Base-by-base conservation (phyloP, 2,888 invertebrate species). In the Eristalinus aeneus region DNA sequence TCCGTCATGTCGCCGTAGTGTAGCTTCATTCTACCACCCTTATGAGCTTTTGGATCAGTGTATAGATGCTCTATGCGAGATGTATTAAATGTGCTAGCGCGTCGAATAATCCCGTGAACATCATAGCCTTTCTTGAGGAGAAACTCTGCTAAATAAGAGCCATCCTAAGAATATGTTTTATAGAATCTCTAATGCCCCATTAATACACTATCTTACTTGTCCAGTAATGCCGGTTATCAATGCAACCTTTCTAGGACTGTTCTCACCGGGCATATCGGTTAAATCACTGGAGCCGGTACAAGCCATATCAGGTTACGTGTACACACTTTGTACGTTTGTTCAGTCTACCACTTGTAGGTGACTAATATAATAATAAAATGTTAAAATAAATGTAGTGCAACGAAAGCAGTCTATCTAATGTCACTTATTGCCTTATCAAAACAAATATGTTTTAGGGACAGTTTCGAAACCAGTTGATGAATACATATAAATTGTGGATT, bases 1-100 rank as follows among this genome's bases (percentile, higher is more conserved):
- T 99, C 99, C 0, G 99, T 99, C 95, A 99, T 96, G 91, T 99
- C 99, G 12, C 99, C 99, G 92, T 99, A 99, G 92, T 99, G 99
- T 8, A 99, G 93, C 89, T 97, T 97, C 96, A 98, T 97, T 89
- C 94, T 94, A 0, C 97, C 97, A 31, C 96, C 96, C n/a, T 95
- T 95, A 92, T 99, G 99, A 27, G 96, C 95, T 53, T 96, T 95
- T 0, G 97, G 97, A 93, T 99, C 96, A 0, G 96, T 96, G 92
- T 99, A 99, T 69, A 99, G 93, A 93, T 99, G 99, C 90, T 98
- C 97, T 88, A 99, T 99, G 83, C 99, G 94, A 4, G 96, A 96
- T 0, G 99, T 99, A 92, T 99, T 99, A 92, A 99, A 99, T 0
- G 98, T 97, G 89, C 98, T 98, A 0, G 98, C 96, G 32, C 99